Conservation (phyloP, 1,140 invertebrate genomes). For the Hyphantria cunea region DNA sequence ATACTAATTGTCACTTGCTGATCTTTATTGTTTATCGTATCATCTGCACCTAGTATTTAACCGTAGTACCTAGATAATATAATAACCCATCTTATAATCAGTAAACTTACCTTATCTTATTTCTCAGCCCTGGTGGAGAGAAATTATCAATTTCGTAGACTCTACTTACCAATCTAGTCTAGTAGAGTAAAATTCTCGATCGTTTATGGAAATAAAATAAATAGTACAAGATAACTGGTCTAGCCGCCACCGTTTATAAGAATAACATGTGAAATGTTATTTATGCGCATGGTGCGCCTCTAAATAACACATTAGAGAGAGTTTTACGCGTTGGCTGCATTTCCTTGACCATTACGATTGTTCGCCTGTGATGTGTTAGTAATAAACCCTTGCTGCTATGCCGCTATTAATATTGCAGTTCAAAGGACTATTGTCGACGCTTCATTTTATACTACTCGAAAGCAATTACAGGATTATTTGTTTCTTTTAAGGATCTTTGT, state of each 20-base stretch:
- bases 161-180: too few relatives aligned
- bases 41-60: too few relatives aligned
- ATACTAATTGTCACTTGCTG: too few relatives aligned
- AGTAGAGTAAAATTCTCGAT: too few relatives aligned
- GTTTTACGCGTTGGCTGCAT: constrained; percentile 44
- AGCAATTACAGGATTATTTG: constrained; percentile 18
- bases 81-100: too few relatives aligned
- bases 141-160: too few relatives aligned
- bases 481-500: neutral
- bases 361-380: constrained; percentile 49
- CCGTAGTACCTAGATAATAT: too few relatives aligned
- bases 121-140: too few relatives aligned
- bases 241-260: constrained; percentile 3
- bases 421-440: constrained; percentile 45
- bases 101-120: too few relatives aligned
- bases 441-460: constrained; percentile 15
- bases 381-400: constrained; percentile 42
- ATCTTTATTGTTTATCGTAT: too few relatives aligned
- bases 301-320: constrained; percentile 55
- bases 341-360: constrained; percentile 46
- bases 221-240: constrained; percentile 1
- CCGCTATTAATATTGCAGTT: constrained; percentile 46
- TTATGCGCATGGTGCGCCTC: constrained; percentile 26
- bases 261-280: constrained; percentile 11
- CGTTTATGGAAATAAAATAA: too few relatives aligned